Conservation (phyloP, 2,888 invertebrate species). For the Cryptophagus acutangulus region DNA sequence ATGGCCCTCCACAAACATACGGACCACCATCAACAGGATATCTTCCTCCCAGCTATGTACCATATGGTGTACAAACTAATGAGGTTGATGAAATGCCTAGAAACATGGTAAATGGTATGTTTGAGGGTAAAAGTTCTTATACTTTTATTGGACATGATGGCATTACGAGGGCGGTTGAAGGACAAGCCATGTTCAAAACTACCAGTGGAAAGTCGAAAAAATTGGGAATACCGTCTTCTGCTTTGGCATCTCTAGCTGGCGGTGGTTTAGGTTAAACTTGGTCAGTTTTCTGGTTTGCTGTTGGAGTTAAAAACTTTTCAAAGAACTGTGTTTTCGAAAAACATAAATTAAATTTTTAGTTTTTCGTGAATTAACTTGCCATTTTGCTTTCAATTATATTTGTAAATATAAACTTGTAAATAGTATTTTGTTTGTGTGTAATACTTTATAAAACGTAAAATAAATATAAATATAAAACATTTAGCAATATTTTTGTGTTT, state of each 20-base stretch:
- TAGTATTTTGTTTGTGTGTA: too few species aligned
- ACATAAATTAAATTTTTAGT: not conserved
- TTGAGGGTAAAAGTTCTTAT: not conserved
- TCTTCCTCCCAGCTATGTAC: too few species aligned
- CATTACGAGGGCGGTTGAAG: constrained; percentile 3
- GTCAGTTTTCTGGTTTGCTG: too few species aligned
- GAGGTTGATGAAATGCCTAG: constrained; percentile 1
- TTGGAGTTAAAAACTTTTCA: not conserved
- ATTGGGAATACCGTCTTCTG: constrained; percentile 2
- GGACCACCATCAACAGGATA: too few species aligned
- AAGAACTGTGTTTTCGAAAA: not conserved
- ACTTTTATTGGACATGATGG: constrained; percentile 5
- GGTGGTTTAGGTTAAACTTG: constrained; percentile 5
- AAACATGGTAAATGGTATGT: constrained; percentile 1
- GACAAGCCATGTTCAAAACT: not conserved
- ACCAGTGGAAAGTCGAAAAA: not conserved
- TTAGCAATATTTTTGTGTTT: too few species aligned
- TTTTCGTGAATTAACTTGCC: too few species aligned
- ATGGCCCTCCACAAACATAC: too few species aligned
- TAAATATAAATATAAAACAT: too few species aligned
- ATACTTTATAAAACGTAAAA: too few species aligned
- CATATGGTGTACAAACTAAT: too few species aligned
- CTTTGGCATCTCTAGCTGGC: constrained; percentile 1
- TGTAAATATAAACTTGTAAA: too few species aligned
- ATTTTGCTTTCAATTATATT: too few species aligned